A percentile compares a stretch with the other conserved stretches of the same genome.
These are phyloP conservation scores for Lasiurus borealis DNA, from an alignment of 2,113 vertebrate genomes.

Conservation along the genomic window DNA sequence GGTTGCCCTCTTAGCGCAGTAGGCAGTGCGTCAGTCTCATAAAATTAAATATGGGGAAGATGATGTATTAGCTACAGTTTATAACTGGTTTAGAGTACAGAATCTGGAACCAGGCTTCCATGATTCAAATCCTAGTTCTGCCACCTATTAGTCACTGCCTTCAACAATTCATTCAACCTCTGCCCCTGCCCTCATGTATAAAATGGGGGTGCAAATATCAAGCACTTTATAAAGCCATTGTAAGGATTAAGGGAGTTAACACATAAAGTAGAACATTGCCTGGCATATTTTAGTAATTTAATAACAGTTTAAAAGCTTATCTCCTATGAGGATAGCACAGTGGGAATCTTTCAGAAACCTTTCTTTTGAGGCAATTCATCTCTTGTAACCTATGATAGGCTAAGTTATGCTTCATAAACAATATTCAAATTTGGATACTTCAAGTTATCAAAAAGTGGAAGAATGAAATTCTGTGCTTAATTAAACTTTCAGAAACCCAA, in stretches of 20 bases:
- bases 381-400: neutral
- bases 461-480: neutral
- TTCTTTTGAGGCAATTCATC: neutral
- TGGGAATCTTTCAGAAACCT: neutral
- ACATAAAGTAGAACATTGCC: neutral
- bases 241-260: neutral
- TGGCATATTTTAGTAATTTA: neutral
- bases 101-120: neutral
- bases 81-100: neutral
- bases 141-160: neutral
- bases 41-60: slow-evolving; percentile 41
- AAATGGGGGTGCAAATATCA: neutral
- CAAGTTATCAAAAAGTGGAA: neutral
- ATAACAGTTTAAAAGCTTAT: neutral
- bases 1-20: too few species aligned
- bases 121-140: neutral
- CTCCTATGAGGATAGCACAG: neutral
- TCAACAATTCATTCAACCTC: neutral
- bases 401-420: neutral
- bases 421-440: neutral
- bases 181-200: neutral
- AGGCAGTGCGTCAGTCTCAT: too few species aligned
- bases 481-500: slow-evolving; percentile 36
- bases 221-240: neutral
- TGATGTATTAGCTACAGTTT: slow-evolving; percentile 6